Conservation (phyloP, 2,888 invertebrate species). For the Gymnocheta viridis region DNA sequence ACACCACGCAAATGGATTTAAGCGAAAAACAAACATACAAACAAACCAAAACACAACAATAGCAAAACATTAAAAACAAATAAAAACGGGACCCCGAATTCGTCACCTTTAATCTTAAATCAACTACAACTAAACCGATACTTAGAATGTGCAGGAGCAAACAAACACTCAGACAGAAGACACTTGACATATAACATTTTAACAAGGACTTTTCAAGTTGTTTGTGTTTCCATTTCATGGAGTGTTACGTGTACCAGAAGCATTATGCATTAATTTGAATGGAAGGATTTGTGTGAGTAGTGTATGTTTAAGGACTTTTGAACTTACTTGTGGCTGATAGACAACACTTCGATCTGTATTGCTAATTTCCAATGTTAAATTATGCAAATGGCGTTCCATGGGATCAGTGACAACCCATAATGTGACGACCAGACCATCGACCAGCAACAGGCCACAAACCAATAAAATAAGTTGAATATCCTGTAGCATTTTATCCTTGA, state of each 20-base stretch:
- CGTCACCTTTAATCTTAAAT: not conserved
- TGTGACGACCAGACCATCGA: conserved; percentile 92
- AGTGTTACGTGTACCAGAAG: not conserved
- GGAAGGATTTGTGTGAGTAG: not conserved
- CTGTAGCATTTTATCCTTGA: conserved; percentile 94
- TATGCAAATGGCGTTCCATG: conserved; percentile 91
- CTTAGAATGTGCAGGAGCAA: not conserved
- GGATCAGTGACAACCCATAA: conserved; percentile 94
- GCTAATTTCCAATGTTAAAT: conserved; percentile 91
- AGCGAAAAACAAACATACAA: not conserved
- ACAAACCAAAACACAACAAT: not conserved
- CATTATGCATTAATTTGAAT: conserved; percentile 12
- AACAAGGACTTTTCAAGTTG: conserved; percentile 4
- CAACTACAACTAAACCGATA: not conserved
- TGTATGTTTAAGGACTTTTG: not conserved
- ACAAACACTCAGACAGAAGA: conserved; percentile 10
- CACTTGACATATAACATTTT: conserved; percentile 37
- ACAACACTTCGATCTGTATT: conserved; percentile 90
- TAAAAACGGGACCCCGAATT: not conserved
- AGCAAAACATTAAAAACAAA: conserved; percentile 14
- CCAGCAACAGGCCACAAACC: conserved; percentile 90
- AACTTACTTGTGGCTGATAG: conserved; percentile 90
- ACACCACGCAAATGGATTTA: conserved; percentile 5
- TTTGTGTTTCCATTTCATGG: not conserved
- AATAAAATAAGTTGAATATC: conserved; percentile 94